A percentile compares a stretch with the other conserved stretches of the same genome.
Evolutionary conservation across 1,140 invertebrate species (phyloP).

Genomic region (Chrysomallon squamiferum): DNA sequence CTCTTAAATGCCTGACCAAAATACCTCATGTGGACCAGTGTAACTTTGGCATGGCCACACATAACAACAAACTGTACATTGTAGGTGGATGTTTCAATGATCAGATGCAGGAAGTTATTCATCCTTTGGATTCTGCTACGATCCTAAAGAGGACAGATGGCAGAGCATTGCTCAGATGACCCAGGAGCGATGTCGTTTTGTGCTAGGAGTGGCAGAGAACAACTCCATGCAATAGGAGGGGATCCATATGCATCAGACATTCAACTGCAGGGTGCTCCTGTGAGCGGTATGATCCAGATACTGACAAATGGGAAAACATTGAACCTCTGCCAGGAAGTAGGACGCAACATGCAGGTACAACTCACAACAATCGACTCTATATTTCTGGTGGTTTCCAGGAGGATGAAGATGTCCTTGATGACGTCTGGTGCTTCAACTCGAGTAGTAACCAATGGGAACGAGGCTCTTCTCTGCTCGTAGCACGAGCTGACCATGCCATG

Average conservation of each 20-base stretch:
- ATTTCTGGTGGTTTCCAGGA: conserved; percentile 71
- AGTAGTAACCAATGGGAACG: conserved; percentile 68
- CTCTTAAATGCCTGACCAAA: conserved; percentile 73
- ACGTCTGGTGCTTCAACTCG: conserved; percentile 71
- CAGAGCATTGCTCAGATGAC: conserved; percentile 75
- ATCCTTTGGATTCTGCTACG: conserved; percentile 79
- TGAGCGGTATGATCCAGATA: conserved; percentile 71
- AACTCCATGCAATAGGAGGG: conserved; percentile 76
- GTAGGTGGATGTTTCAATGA: conserved; percentile 77
- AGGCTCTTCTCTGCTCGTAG: conserved; percentile 69
- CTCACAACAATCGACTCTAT: conserved; percentile 66
- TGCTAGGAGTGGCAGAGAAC: conserved; percentile 71
- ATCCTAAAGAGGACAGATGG: conserved; percentile 72
- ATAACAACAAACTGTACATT: conserved; percentile 76
- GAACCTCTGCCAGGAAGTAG: conserved; percentile 67
- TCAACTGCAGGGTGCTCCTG: conserved; percentile 64
- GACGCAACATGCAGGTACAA: conserved; percentile 74
- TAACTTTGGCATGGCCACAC: conserved; percentile 77
- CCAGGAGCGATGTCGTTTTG: conserved; percentile 75
- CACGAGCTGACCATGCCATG: conserved; percentile 76
- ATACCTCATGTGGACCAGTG: conserved; percentile 80
- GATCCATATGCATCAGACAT: conserved; percentile 33
- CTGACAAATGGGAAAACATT: conserved; percentile 71
- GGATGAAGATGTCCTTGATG: conserved; percentile 67
- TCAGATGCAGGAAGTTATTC: conserved; percentile 71